phyloP scores from a whole-genome alignment of 2,113 vertebrate species.

The Callorhinus ursinus region DNA sequence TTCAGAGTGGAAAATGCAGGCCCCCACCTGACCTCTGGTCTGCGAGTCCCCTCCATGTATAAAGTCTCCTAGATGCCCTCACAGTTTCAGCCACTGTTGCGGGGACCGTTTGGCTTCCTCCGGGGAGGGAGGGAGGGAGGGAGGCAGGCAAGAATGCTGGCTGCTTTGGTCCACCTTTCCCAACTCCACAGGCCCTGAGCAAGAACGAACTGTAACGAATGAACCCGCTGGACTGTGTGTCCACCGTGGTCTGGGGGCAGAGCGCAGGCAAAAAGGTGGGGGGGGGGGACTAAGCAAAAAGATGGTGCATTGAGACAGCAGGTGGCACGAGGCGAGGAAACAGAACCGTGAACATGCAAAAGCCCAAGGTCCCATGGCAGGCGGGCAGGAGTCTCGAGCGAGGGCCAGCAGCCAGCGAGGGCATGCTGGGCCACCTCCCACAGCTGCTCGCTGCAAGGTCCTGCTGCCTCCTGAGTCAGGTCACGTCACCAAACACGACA shows the following conservation, averaged over 20 bases:
- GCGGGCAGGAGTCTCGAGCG: neutral
- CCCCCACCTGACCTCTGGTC: neutral
- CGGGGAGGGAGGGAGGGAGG: neutral
- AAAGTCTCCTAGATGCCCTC: neutral
- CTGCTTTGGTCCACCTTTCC: neutral
- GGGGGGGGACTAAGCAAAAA: neutral
- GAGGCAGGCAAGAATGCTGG: neutral
- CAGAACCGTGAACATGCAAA: neutral
- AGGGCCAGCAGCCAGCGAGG: neutral
- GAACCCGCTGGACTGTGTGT: neutral
- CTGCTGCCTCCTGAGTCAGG: neutral
- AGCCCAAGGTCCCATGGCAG: neutral
- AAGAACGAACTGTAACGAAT: neutral
- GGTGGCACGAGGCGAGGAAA: neutral
- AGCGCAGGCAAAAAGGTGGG: neutral
- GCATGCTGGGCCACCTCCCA: neutral
- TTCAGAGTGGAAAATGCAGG: neutral
- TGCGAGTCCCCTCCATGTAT: neutral
- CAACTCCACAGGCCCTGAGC: constrained; percentile 55
- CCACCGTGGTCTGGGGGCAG: neutral
- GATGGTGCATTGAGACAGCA: neutral
- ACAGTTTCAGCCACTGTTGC: neutral
- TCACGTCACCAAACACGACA: neutral
- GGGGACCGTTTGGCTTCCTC: constrained; percentile 38
- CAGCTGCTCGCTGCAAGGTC: neutral